These are phyloP conservation scores for Lobophora halterata DNA, from an alignment of 2,888 invertebrate genomes.

Conservation along the genomic window DNA sequence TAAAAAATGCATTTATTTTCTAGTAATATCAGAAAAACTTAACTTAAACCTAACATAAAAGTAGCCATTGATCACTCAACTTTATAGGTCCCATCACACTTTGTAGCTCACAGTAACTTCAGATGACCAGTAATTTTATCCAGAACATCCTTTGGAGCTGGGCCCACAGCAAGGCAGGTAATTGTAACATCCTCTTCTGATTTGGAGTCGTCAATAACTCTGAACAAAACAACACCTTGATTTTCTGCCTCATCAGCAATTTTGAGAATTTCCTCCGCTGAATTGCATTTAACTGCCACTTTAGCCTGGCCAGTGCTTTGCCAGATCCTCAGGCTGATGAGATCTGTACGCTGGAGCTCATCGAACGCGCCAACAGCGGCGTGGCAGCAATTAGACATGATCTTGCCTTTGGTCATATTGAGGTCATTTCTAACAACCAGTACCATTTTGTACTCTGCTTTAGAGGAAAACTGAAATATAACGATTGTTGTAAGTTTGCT, in stretches of 20 bases:
- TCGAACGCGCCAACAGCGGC: slow-evolving; percentile 91
- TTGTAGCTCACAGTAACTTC: slow-evolving; percentile 84
- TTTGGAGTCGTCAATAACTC: slow-evolving; percentile 92
- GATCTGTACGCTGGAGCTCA: slow-evolving; percentile 79
- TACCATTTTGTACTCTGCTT: slow-evolving; percentile 86
- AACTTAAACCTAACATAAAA: too few species aligned
- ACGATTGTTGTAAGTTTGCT: too few species aligned
- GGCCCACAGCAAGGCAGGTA: slow-evolving; percentile 94
- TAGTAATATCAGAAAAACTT: too few species aligned
- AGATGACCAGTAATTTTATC: slow-evolving; percentile 91
- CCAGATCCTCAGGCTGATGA: slow-evolving; percentile 77
- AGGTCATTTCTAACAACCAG: slow-evolving; percentile 91
- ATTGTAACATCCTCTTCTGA: slow-evolving; percentile 92
- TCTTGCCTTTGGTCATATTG: slow-evolving; percentile 95
- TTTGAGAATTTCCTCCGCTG: slow-evolving; percentile 83
- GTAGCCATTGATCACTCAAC: not conserved
- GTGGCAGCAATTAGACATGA: slow-evolving; percentile 93
- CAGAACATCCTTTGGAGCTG: slow-evolving; percentile 85
- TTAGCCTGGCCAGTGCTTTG: slow-evolving; percentile 88
- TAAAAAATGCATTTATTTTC: too few species aligned
- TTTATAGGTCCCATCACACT: not conserved
- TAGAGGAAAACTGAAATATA: slow-evolving; percentile 42
- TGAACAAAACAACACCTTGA: slow-evolving; percentile 83
- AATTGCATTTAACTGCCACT: slow-evolving; percentile 88
- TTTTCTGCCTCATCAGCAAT: slow-evolving; percentile 84